Percentiles rank a stretch among this genome's conserved stretches.
Evolutionary conservation across 2,888 invertebrate genomes (phyloP).

Genomic region (Agrotis puta): DNA sequence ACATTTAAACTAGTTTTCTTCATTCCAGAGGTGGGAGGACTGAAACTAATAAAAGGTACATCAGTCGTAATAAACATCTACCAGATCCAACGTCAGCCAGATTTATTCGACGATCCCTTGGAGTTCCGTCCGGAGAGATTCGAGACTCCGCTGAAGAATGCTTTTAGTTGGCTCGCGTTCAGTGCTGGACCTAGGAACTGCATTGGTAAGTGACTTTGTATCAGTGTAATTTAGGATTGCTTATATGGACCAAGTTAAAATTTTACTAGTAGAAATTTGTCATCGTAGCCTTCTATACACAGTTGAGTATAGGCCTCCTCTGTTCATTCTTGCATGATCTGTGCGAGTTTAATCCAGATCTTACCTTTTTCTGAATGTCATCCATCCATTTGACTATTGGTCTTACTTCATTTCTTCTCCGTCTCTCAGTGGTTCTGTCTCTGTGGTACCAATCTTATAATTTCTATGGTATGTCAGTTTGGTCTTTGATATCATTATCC

Average conservation of each 20-base stretch:
- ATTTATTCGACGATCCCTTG: slow-evolving; percentile 89
- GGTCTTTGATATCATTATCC: no score
- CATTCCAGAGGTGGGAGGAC: slow-evolving; percentile 66
- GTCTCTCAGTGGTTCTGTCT: no score
- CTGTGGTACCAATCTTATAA: no score
- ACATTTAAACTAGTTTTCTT: slow-evolving; percentile 8
- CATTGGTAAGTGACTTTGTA: slow-evolving; percentile 60
- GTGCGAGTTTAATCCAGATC: no score
- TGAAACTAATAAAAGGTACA: slow-evolving; percentile 76
- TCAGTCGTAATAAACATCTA: slow-evolving; percentile 82
- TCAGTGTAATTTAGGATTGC: background rate
- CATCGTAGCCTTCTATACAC: no score
- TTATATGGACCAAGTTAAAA: background rate
- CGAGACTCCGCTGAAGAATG: slow-evolving; percentile 73
- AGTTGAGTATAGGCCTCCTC: no score
- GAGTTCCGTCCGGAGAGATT: slow-evolving; percentile 90
- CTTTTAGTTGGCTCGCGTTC: slow-evolving; percentile 91
- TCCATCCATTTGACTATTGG: no score
- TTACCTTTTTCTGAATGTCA: no score
- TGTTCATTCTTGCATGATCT: no score
- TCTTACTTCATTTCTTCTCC: no score
- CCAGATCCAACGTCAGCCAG: slow-evolving; percentile 86
- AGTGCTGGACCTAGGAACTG: slow-evolving; percentile 92
- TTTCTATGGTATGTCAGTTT: no score
- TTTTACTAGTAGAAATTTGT: no score